phyloP scores from a whole-genome alignment of 2,888 invertebrate genomes.

The Deroplatys truncata region DNA sequence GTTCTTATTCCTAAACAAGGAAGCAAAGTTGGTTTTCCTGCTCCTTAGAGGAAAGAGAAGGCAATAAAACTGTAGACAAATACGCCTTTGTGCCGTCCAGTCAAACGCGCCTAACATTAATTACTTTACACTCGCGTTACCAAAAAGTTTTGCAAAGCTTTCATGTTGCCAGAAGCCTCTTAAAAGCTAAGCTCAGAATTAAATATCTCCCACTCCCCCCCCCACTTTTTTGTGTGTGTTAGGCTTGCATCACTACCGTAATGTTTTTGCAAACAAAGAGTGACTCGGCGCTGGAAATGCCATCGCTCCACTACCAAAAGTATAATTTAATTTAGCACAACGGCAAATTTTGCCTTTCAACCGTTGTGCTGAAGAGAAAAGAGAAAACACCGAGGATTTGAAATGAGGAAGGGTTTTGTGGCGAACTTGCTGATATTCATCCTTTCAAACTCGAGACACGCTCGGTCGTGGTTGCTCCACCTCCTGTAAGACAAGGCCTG shows the following conservation, averaged over 20 bases:
- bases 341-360: neutral
- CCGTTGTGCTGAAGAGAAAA: neutral
- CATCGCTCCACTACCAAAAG: neutral
- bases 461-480: too few relatives aligned
- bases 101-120: neutral
- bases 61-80: too few relatives aligned
- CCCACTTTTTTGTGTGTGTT: neutral
- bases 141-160: neutral
- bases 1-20: too few relatives aligned
- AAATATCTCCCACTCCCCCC: neutral
- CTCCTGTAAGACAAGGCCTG: too few relatives aligned
- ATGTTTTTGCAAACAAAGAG: neutral
- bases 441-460: too few relatives aligned
- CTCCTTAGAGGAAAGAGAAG: too few relatives aligned
- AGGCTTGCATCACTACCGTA: neutral
- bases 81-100: neutral
- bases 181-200: neutral
- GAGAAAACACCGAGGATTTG: neutral
- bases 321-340: neutral
- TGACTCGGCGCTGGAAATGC: neutral
- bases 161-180: neutral
- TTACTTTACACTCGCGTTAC: neutral
- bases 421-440: too few relatives aligned
- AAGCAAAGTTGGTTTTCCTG: too few relatives aligned
- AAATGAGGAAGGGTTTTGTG: neutral